phyloP scores from a whole-genome alignment of 2,113 vertebrate genomes.

The Tursiops truncatus region DNA sequence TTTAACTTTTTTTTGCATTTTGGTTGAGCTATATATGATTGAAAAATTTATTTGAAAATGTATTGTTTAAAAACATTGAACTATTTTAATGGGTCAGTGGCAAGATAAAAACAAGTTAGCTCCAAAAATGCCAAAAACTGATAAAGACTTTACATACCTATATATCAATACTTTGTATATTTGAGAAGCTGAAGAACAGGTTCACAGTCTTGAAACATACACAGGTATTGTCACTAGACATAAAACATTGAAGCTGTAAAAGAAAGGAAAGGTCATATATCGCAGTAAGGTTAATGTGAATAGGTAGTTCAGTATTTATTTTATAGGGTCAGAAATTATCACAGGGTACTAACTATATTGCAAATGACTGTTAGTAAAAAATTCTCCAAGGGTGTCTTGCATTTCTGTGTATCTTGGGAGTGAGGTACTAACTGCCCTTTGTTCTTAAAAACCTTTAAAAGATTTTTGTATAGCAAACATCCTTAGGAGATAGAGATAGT shows the following conservation, averaged over 20 bases:
- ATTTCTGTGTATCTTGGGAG: neutral
- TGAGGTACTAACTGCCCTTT: neutral
- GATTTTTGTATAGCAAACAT: neutral
- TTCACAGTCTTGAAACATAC: neutral
- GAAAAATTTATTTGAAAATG: constrained; percentile 50
- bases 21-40: constrained; percentile 70
- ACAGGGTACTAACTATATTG: neutral
- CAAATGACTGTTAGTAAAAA: neutral
- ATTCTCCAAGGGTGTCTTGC: neutral
- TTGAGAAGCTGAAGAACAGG: constrained; percentile 48
- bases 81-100: constrained; percentile 56
- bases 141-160: neutral
- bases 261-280: neutral
- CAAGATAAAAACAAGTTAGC: constrained; percentile 55
- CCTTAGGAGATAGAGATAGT: neutral
- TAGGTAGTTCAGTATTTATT: neutral
- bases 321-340: neutral
- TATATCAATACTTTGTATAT: neutral
- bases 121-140: constrained; percentile 52
- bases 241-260: neutral
- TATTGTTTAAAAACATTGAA: constrained; percentile 61
- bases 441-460: neutral
- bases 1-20: constrained; percentile 48
- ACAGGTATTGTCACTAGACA: neutral
- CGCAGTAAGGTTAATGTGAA: neutral